Base-by-base conservation (phyloP, 2,888 invertebrate species). In the Camptogramma bilineatum region DNA sequence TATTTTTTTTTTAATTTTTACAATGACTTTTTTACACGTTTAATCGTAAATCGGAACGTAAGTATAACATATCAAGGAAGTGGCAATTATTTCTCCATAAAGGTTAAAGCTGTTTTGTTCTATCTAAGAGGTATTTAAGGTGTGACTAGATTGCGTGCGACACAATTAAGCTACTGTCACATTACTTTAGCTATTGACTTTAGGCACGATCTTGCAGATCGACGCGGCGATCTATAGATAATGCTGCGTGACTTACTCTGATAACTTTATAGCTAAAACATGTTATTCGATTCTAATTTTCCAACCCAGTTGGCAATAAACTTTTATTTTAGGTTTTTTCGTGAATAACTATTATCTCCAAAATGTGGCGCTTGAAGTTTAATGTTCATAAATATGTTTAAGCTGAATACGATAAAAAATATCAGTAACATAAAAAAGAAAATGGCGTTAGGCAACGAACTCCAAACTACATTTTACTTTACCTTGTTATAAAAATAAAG, bases 131-230 rank as follows among this genome's bases (percentile, higher is more conserved):
- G 13, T 7, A 44, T 44, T 39, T 44, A 44, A 47, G 47, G 55
- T 47, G 47, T 55, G 55, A 16, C 55, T 31, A 34, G 31, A 47
- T 55, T 47, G 24, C 54, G 51, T 58, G 58, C 42, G 10, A 18
- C 17, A n/a, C 28, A 51, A 28, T 51, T 28, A 8, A 51, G 42
- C 44, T 8, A 44, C 48, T 39, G 48, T 51, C 51, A 42, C 18
- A 42, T 51, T 50, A 57, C 39, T 57, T 51, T 42, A 28, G 17
- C 24, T 28, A 13, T 13, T 39, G 17, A 57, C 50, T 19, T 21
- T 9, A 18, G 16, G 42, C 42, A 57, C 56, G 48, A 57, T 57
- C 50, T 51, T 19, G 8, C 16, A 47, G 47, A 24, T 10, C 51
- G 57, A 51, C 34, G 44, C 18, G 10, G 57, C 24, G 21, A 58